Conservation (phyloP, 2,797 vertebrate species). For the Sparidentex hasta region DNA sequence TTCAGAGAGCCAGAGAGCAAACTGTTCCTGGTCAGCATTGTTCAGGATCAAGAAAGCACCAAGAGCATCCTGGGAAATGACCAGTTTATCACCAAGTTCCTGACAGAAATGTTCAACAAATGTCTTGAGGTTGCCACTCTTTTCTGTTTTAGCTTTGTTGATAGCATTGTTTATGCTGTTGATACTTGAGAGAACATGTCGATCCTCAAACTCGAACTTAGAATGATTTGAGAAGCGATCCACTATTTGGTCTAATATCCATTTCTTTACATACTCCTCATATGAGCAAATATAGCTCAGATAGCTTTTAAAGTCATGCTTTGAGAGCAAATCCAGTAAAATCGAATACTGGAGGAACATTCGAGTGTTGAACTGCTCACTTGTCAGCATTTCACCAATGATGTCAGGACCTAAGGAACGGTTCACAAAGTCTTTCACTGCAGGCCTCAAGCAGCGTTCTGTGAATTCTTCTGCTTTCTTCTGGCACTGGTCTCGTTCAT, state of each 20-base stretch:
- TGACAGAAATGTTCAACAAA: conserved; percentile 71
- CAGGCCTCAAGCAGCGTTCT: conserved; percentile 60
- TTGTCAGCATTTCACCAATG: conserved; percentile 61
- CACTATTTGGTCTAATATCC: conserved; percentile 42
- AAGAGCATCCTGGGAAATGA: conserved; percentile 67
- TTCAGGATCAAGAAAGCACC: conserved; percentile 68
- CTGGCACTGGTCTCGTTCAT: conserved; percentile 69
- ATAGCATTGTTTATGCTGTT: conserved; percentile 60
- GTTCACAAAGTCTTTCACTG: conserved; percentile 57
- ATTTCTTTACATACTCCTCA: conserved; percentile 48
- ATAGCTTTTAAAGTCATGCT: conserved; percentile 12
- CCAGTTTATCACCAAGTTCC: conserved; percentile 68
- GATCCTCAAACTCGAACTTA: conserved; percentile 37
- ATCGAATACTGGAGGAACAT: conserved; percentile 58
- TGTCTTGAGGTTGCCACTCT: conserved; percentile 21
- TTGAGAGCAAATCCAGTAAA: conserved; percentile 59
- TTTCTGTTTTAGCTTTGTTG: conserved; percentile 19
- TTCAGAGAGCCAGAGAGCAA: conserved; percentile 54
- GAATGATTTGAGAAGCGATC: conserved; percentile 18
- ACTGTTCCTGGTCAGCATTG: conserved; percentile 52
- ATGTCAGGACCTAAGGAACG: conserved; percentile 66
- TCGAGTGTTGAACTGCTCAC: conserved; percentile 49
- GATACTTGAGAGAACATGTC: conserved; percentile 27
- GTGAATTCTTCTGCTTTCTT: conserved; percentile 80
- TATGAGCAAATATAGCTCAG: conserved; percentile 24